Evolutionary conservation across 2,797 vertebrate genomes (phyloP), one percentile per base, ranked within the genome.

Genomic region (Sebastes kiyomatsui): DNA sequence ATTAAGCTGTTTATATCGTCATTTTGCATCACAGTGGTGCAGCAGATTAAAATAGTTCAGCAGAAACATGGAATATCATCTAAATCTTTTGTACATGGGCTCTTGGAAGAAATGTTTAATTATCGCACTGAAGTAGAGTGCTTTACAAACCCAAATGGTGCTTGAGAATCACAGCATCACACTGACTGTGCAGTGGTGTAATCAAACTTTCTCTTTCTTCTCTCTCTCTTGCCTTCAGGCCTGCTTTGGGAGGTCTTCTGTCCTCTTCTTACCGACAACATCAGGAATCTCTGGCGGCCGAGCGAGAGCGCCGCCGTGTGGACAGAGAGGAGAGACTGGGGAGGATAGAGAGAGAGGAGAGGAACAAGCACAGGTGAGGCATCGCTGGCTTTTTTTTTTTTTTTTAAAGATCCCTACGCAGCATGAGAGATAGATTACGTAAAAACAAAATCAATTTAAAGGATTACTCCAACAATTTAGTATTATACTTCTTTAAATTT

Each of bases 181-280:
- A 46, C 46, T 32, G 49, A 30, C 14, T 67, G 16, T 38, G 49
- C 25, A 28, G 20, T 38, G 23, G 16, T 74, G 18, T 33, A n/a
- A 46, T 32, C 3, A 27, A 25, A 23, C 32, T 2, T 2, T 67
- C 9, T 28, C 6, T 27, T 68, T 54, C 4, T 30, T 68, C 3
- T 60, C n/a, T 68, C 25, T 3, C 3, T 46, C 80, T 59, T 55
- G 22, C 83, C 77, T 88, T 35, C 88, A 98, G 97, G 93, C 94
- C 96, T 8, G 93, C 95, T 32, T 88, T 96, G 77, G 97, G 97
- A 79, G 96, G 97, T 80, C 97, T 99, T 12, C 94, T 99, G 70
- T 97, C 97, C 2, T 99, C 97, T 33, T 99, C 98, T 1, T 98
- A 98, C 89, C 93, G 97, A 32, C 98, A 99, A 88, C 98, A 99